Evolutionary conservation across 2,888 invertebrate species (phyloP).

Genomic region (Ormyrus pomaceus): DNA sequence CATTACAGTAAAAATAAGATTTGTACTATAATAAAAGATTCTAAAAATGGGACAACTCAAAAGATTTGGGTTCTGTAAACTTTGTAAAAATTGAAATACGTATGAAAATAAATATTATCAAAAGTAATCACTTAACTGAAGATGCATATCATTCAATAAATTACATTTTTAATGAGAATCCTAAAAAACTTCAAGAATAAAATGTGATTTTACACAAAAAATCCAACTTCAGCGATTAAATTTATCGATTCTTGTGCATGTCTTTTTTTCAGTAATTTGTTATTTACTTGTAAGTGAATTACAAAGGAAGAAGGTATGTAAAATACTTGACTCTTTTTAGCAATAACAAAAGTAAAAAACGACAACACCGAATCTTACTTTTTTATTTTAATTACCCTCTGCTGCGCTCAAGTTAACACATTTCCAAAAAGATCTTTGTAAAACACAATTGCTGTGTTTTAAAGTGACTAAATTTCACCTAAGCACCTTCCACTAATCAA

Average conservation of each 20-base stretch:
- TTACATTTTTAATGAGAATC: no score
- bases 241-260: background rate
- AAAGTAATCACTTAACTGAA: background rate
- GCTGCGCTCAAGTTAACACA: no score
- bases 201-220: no score
- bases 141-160: background rate
- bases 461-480: no score
- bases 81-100: constrained; percentile 28
- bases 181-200: no score
- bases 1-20: background rate
- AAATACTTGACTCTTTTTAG: no score
- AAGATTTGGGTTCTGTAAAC: constrained; percentile 22
- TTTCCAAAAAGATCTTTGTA: constrained; percentile 12
- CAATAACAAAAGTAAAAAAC: no score
- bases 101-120: constrained; percentile 14
- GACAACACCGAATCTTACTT: no score
- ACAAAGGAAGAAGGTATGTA: no score
- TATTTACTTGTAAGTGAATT: no score
- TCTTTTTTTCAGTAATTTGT: background rate
- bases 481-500: constrained; percentile 18
- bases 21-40: constrained; percentile 11
- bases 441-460: background rate
- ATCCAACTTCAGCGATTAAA: background rate
- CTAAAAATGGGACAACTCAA: background rate
- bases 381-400: no score